Percentiles rank a stretch among this genome's conserved stretches.
These are phyloP conservation scores for Pseudomyrmex flavicornis DNA, from an alignment of 1,140 invertebrate genomes.

Conservation along the genomic window DNA sequence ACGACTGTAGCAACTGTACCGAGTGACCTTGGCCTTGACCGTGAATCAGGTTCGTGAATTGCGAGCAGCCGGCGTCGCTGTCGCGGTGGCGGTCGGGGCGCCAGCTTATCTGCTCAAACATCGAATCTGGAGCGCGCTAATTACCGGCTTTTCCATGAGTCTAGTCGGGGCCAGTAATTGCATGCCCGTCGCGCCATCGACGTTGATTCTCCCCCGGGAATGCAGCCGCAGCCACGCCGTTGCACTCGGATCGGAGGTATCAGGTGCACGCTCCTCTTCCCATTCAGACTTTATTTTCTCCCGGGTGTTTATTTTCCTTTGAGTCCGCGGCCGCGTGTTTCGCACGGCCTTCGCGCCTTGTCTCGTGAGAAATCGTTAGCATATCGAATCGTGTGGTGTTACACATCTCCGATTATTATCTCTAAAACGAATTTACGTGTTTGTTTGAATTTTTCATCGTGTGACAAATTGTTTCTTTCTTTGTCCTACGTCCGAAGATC, in stretches of 20 bases:
- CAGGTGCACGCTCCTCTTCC: constrained; percentile 34
- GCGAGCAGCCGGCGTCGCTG: constrained; percentile 52
- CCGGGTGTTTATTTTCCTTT: constrained; percentile 8
- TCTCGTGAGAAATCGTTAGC: constrained; percentile 4
- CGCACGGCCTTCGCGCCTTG: constrained; percentile 17
- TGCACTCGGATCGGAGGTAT: constrained; percentile 44
- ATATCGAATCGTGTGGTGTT: too few species aligned
- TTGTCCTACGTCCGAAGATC: too few species aligned
- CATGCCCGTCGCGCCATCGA: constrained; percentile 68
- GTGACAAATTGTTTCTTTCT: too few species aligned
- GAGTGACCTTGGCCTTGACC: constrained; percentile 68
- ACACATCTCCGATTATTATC: constrained; percentile 28
- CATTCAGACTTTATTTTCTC: constrained; percentile 27
- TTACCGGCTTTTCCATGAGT: constrained; percentile 75
- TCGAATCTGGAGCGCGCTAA: constrained; percentile 75
- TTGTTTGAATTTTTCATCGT: too few species aligned
- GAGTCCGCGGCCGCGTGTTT: not conserved
- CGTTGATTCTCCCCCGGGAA: constrained; percentile 72
- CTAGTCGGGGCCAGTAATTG: constrained; percentile 69
- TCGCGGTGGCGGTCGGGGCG: constrained; percentile 59
- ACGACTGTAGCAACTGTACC: constrained; percentile 1
- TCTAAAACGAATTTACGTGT: not conserved
- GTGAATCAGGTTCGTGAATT: constrained; percentile 64
- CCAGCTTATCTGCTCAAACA: constrained; percentile 73
- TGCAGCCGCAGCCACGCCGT: constrained; percentile 34